Evolutionary conservation across 2,888 invertebrate genomes (phyloP), one percentile per base, ranked within the genome.

Genomic region (Scaptodrosophila latifasciaeformis): DNA sequence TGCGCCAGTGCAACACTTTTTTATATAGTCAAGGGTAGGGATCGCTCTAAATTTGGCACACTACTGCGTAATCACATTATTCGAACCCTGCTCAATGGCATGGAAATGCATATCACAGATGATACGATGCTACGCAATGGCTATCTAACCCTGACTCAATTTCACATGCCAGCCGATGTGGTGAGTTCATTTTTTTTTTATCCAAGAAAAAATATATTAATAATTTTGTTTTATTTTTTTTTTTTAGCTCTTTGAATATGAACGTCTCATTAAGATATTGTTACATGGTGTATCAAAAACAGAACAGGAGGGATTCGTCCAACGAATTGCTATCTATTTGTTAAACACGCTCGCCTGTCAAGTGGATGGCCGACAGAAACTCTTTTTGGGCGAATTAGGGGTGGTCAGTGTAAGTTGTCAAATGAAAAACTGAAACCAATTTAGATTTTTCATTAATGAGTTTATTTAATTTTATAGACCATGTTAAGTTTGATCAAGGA

Each of bases 61-160:
- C 90, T 90, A 71, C 88, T 95, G 57, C 94, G 94, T 81, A 89
- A 91, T 80, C 90, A 92, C 75, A 94, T 96, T 55, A 93, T 97
- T 49, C 90, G 91, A 1, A 92, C 94, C 0, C 87, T 97, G 48
- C 88, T 97, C 29, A 93, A 95, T 81, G 96, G 94, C 13, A 97
- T 97, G 96, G 93, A 93, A 70, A 90, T 91, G 49, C 95, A 96
- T 82, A 89, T 91, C 59, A 89, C 91, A 27, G 96, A 97, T 83
- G 93, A 94, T 68, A 96, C 95, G 19, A 96, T 98, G 96, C 94
- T 98, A 91, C 89, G 97, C 49, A 98, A 99, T 86, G 97, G 97
- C 47, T 97, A 97, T 86, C 89, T 98, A 56, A 96, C 96, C 0
- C 88, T 98, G 31, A 97, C 96, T 82, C 96, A 97, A 87, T 96